A percentile compares a stretch with the other conserved stretches of the same genome.
These are phyloP conservation scores for Manacus vitellinus DNA, from an alignment of 2,113 vertebrate genomes.

Conservation along the genomic window DNA sequence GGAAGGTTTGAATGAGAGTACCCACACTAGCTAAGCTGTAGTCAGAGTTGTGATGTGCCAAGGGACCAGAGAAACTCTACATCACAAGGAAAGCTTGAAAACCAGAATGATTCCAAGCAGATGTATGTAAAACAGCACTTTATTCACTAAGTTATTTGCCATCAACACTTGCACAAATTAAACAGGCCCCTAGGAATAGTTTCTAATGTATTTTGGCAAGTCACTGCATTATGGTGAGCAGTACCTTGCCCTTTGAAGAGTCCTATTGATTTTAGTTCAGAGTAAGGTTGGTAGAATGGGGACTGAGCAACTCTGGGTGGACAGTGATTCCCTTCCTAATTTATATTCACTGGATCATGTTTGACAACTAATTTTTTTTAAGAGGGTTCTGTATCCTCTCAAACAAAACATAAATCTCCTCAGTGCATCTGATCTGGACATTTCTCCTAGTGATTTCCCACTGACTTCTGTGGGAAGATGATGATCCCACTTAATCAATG, in stretches of 20 bases:
- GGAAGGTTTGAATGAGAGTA: background rate
- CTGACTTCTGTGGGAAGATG: background rate
- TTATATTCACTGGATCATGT: constrained; percentile 11
- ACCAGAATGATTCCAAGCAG: background rate
- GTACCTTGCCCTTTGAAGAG: constrained; percentile 19
- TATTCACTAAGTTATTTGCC: background rate
- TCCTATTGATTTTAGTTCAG: constrained; percentile 57
- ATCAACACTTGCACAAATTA: background rate
- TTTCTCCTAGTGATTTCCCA: background rate
- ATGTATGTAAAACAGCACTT: background rate
- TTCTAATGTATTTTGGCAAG: constrained; percentile 29
- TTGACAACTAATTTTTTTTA: background rate
- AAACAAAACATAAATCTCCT: background rate
- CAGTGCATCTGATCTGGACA: background rate
- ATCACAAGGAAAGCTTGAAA: background rate
- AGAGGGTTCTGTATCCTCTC: background rate
- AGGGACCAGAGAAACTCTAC: background rate
- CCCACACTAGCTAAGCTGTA: background rate
- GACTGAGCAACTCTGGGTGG: background rate
- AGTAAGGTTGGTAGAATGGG: constrained; percentile 12
- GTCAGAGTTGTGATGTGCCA: background rate
- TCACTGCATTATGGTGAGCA: constrained; percentile 7
- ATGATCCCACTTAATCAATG: background rate
- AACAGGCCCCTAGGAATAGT: background rate
- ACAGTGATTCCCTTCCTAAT: background rate